Percentiles rank a stretch among this genome's conserved stretches.
phyloP scores from a whole-genome alignment of 1,140 invertebrate genomes.

The Scaptomyza graminum region DNA sequence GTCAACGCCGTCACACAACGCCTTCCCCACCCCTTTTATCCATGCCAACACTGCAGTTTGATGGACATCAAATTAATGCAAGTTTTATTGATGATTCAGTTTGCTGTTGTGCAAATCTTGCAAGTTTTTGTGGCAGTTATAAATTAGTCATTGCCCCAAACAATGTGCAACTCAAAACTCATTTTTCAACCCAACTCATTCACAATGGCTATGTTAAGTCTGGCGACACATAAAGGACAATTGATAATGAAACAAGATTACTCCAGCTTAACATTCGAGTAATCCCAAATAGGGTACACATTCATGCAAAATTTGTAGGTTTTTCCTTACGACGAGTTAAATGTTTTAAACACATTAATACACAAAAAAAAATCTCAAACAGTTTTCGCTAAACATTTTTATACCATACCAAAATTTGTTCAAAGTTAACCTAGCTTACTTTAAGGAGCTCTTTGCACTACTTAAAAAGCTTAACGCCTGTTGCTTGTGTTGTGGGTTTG shows the following conservation, averaged over 20 bases:
- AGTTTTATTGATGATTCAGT: slow-evolving; percentile 68
- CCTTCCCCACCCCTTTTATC: not conserved
- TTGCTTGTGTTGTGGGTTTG: no score
- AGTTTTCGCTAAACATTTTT: no score
- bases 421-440: no score
- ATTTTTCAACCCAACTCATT: slow-evolving; percentile 54
- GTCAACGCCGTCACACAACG: not conserved
- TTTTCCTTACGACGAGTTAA: no score
- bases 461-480: no score
- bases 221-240: slow-evolving; percentile 24
- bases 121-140: slow-evolving; percentile 68
- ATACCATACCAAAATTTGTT: no score
- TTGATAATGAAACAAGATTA: not conserved
- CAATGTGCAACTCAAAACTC: slow-evolving; percentile 35
- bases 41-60: slow-evolving; percentile 12
- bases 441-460: no score
- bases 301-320: no score
- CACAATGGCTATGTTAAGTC: slow-evolving; percentile 12
- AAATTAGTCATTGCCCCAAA: slow-evolving; percentile 60
- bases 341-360: no score
- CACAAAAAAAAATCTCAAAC: no score
- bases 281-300: no score
- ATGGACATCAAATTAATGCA: slow-evolving; percentile 62
- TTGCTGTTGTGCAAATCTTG: slow-evolving; percentile 39
- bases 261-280: no score